A percentile compares a stretch with the other conserved stretches of the same genome.
Conservation (phyloP, 2,888 invertebrate species). For the Drosophila ustulata region DNA sequence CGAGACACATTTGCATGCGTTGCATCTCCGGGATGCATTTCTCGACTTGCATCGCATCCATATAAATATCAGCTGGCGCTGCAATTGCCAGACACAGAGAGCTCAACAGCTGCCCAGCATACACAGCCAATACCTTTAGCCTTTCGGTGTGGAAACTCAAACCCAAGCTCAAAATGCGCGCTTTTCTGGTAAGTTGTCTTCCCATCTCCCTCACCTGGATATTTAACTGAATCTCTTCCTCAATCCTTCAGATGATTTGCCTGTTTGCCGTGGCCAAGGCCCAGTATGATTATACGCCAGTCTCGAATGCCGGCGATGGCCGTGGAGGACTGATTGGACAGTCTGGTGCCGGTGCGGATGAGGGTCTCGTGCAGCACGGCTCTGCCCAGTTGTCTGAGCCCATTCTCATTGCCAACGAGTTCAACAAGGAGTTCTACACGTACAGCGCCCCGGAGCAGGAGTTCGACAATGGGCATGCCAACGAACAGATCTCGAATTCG, state of each 20-base stretch:
- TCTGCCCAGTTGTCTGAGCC: conserved; percentile 57
- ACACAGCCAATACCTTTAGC: conserved; percentile 39
- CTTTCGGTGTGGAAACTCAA: conserved; percentile 52
- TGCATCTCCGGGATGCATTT: conserved; percentile 27
- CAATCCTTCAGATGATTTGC: conserved; percentile 65
- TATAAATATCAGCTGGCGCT: conserved; percentile 56
- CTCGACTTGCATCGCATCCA: conserved; percentile 10
- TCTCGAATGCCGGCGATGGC: conserved; percentile 53
- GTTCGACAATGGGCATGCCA: conserved; percentile 62
- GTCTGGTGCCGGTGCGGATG: conserved; percentile 9
- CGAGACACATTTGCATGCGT: conserved; percentile 45
- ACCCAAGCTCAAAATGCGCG: conserved; percentile 70
- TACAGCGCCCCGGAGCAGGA: conserved; percentile 82
- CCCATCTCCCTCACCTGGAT: background rate
- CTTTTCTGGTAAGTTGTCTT: conserved; percentile 71
- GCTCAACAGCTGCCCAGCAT: conserved; percentile 54
- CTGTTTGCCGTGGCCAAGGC: conserved; percentile 66
- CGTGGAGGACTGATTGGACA: conserved; percentile 52
- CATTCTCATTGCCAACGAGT: conserved; percentile 52
- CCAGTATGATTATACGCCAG: conserved; percentile 72
- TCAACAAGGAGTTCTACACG: conserved; percentile 77
- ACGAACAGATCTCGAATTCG: conserved; percentile 62
- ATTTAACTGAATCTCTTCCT: background rate
- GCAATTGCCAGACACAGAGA: conserved; percentile 59
- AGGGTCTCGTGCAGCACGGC: conserved; percentile 28